Evolutionary conservation across 2,888 invertebrate genomes (phyloP), one percentile per base, ranked within the genome.

Genomic region (Cantharis rufa): DNA sequence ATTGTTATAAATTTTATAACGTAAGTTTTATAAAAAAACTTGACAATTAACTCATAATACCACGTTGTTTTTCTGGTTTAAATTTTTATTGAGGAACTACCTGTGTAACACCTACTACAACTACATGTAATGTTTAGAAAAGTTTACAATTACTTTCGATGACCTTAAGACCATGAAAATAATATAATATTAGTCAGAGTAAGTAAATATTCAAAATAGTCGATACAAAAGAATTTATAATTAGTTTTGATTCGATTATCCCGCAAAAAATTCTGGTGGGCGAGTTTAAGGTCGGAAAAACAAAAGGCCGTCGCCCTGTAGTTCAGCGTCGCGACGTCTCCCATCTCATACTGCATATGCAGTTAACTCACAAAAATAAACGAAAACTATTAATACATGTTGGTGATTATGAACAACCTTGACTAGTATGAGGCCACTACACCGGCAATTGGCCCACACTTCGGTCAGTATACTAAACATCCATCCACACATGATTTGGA

Each of bases 401-500:
- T 71, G 71, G 69, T 24, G 71, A 71, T 73, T 80, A 80, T 80
- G 71, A 62, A 68, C 77, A 78, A 81, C 81, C 81, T 81, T 81
- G 76, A 69, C 68, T 70, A 78, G 72, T 78, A 75, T 71, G 79
- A 73, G 79, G 77, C 78, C 77, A 81, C 79, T 74, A 77, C 79
- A 79, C 79, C 71, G 71, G 71, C 64, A 69, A 68, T 75, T 76
- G 71, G 75, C 66, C 75, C 79, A 71, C 72, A 77, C 71, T 15
- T 64, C 72, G 80, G 81, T 81, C 81, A 81, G 71, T 81, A 80
- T 76, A 77, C 80, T 75, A 77, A 66, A 18, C 70, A 70, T 75
- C 63, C 69, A 75, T 71, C 71, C 70, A 70, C 63, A 73, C 72
- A 72, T 75, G 24, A 21, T 66, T 21, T 66, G 24, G 69, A 70